Base-by-base conservation (phyloP, 2,113 vertebrate species). In the Chionodraco myersi region DNA sequence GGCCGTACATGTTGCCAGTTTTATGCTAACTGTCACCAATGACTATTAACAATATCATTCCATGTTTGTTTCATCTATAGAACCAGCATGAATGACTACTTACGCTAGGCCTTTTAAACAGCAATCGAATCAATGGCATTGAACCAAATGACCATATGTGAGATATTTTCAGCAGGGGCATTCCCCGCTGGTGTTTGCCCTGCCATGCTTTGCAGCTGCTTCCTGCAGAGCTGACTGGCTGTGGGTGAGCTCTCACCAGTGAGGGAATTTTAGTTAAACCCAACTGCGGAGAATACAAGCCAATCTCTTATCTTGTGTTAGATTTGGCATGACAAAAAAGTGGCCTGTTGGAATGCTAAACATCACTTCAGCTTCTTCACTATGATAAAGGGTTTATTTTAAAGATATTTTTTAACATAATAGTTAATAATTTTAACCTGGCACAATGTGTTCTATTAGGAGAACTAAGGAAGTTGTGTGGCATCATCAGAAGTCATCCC, bases 251-350 rank as follows among this genome's bases (percentile, higher is more conserved):
- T 62, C 44, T 71, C 16, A 48, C 48, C 47, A 21, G 56, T 77
- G 57, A 80, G 44, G 45, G 59, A 54, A 49, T 76, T 72, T 21
- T n/a, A 75, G 83, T 83, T 87, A 80, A 79, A 64, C 16, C 23
- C 23, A 45, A 48, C 26, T 45, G 23, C 48, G 66, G 21, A 72
- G 69, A 69, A 70, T 34, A 54, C 23, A 67, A 26, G 48, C 49
- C 47, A 53, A 7, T 78, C 16, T 51, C 79, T 88, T 83, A 83
- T 83, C 82, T 79, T 8, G 51, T 71, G 67, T 63, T 61, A 66
- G 61, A 68, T 74, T 87, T 91, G 86, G 77, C 58, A 75, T 74
- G 16, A 65, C 5, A 62, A 26, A 52, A 45, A 67, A 48, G 45
- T 56, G 60, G 11, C 53, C 13, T 41, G 41, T 63, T 56, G 11